Conservation (phyloP, 1,140 invertebrate species). For the Dolichoris vasculosae region DNA sequence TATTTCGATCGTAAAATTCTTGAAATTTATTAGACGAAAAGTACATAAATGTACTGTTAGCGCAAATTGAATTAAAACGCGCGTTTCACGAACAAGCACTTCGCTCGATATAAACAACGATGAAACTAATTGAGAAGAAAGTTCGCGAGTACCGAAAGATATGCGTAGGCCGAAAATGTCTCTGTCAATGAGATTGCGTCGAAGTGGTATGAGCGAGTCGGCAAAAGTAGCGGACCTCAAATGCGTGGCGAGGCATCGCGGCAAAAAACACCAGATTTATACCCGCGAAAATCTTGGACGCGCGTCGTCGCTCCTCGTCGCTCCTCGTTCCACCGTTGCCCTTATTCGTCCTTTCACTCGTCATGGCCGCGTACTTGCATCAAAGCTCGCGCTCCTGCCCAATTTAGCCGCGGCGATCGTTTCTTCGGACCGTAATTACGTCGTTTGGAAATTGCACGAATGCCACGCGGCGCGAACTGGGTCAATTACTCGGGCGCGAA, state of each 20-base stretch:
- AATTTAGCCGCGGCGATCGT: conserved; percentile 36
- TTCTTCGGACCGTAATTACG: conserved; percentile 51
- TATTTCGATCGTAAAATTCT: not conserved
- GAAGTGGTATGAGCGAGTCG: conserved; percentile 23
- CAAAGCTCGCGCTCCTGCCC: not conserved
- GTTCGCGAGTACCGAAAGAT: not conserved
- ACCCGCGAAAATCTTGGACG: conserved; percentile 20
- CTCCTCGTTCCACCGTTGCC: not conserved
- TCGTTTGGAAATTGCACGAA: conserved; percentile 55
- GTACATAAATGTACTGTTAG: not conserved
- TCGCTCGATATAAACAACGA: not conserved
- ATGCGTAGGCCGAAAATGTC: conserved; percentile 44
- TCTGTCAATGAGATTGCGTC: conserved; percentile 25
- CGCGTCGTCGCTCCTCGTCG: not conserved
- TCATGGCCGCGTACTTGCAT: not conserved
- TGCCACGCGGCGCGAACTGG: conserved; percentile 55
- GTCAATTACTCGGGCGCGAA: conserved; percentile 56
- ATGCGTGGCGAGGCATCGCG: not conserved
- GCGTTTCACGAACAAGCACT: not conserved
- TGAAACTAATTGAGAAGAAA: conserved; percentile 9
- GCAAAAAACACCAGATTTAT: conserved; percentile 48
- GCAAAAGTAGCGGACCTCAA: conserved; percentile 12
- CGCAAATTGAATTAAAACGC: not conserved
- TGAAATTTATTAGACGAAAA: not conserved
- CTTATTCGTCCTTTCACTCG: conserved; percentile 53